These are phyloP conservation scores for Pogonomyrmex barbatus DNA, from an alignment of 1,140 invertebrate species.

Conservation along the genomic window DNA sequence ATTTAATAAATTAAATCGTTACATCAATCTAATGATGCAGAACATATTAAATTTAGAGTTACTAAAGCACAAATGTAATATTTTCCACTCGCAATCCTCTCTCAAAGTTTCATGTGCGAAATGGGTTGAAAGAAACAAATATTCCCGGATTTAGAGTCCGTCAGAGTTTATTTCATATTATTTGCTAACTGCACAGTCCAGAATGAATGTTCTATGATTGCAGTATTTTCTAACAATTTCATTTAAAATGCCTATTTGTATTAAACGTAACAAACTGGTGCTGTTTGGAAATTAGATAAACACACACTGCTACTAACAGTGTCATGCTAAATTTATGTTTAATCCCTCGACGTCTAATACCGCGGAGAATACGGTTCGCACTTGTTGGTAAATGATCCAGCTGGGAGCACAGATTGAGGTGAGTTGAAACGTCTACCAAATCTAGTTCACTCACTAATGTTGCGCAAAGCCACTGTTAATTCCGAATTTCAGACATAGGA, in stretches of 20 bases:
- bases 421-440: constrained; percentile 32
- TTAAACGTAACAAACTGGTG: background rate
- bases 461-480: constrained; percentile 16
- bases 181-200: background rate
- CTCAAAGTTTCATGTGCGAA: background rate
- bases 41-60: constrained; percentile 15
- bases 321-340: constrained; percentile 29
- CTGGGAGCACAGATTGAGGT: constrained; percentile 10
- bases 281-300: constrained; percentile 2
- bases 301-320: background rate
- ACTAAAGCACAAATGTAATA: constrained; percentile 17
- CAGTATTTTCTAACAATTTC: background rate
- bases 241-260: constrained; percentile 1
- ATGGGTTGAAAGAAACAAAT: constrained; percentile 28
- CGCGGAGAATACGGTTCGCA: constrained; percentile 7
- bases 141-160: constrained; percentile 1
- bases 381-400: constrained; percentile 33
- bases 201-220: background rate
- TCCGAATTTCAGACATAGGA: constrained; percentile 7
- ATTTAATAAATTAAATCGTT: background rate
- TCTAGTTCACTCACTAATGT: background rate
- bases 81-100: background rate
- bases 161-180: constrained; percentile 1
- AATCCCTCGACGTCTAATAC: constrained; percentile 24
- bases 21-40: background rate